A percentile compares a stretch with the other conserved stretches of the same genome.
phyloP scores from a whole-genome alignment of 2,888 invertebrate genomes.

The Parnassius mnemosyne region DNA sequence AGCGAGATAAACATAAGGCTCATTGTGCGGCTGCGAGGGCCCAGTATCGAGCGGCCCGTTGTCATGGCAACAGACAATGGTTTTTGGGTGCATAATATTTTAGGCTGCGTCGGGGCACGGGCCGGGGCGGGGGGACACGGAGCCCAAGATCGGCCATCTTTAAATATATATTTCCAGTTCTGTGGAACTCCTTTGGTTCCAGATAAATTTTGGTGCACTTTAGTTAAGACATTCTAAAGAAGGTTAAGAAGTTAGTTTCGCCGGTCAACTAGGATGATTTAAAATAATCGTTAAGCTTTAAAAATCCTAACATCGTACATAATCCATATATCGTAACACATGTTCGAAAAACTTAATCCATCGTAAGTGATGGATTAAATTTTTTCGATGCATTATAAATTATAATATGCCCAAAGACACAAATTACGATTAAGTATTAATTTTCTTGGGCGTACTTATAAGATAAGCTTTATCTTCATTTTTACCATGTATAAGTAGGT shows the following conservation, averaged over 20 bases:
- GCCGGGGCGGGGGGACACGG: slow-evolving; percentile 55
- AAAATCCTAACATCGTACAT: too few relatives aligned
- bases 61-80: slow-evolving; percentile 80
- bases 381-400: too few relatives aligned
- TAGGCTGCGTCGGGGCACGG: slow-evolving; percentile 71
- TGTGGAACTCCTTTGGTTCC: slow-evolving; percentile 67
- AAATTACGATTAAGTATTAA: slow-evolving; percentile 24
- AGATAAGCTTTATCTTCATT: slow-evolving; percentile 36
- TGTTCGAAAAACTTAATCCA: too few relatives aligned
- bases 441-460: slow-evolving; percentile 22
- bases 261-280: too few relatives aligned
- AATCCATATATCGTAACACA: too few relatives aligned
- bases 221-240: slow-evolving; percentile 45
- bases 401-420: slow-evolving; percentile 22
- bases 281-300: too few relatives aligned
- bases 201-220: slow-evolving; percentile 33
- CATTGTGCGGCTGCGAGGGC: slow-evolving; percentile 59
- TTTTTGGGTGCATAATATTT: slow-evolving; percentile 82
- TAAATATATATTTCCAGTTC: slow-evolving; percentile 79
- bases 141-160: slow-evolving; percentile 71
- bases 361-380: too few relatives aligned
- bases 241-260: slow-evolving; percentile 27
- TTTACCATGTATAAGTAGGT: slow-evolving; percentile 40
- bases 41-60: slow-evolving; percentile 75
- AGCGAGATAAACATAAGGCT: slow-evolving; percentile 71